Percentiles rank a stretch among this genome's conserved stretches.
Conservation (phyloP, 2,888 invertebrate genomes). For the Lycocerus yunnanus region DNA sequence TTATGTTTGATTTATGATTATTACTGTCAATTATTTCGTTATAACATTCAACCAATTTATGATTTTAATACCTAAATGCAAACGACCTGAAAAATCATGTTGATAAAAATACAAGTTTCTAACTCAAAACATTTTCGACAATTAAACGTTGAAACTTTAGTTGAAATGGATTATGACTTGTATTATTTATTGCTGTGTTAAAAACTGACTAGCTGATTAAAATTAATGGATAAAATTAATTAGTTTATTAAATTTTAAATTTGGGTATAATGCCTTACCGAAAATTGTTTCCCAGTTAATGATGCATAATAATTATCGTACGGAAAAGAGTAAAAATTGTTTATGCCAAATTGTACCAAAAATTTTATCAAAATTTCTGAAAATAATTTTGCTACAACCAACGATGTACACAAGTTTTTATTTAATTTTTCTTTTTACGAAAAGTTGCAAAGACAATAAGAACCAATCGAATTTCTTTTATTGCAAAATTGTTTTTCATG, state of each 20-base stretch:
- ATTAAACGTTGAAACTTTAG: background rate
- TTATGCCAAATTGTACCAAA: no score
- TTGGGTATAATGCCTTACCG: background rate
- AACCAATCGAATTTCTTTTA: no score
- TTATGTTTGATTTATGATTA: conserved; percentile 13
- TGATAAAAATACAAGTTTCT: background rate
- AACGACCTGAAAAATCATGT: conserved; percentile 3
- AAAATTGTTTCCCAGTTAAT: background rate
- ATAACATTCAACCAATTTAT: conserved; percentile 4
- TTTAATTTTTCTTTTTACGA: no score
- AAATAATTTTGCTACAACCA: no score
- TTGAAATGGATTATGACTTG: background rate
- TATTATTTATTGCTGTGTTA: background rate
- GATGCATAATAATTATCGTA: background rate
- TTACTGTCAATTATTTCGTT: conserved; percentile 15
- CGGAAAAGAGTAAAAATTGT: background rate
- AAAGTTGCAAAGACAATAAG: no score
- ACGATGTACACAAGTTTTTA: no score
- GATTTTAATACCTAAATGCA: background rate
- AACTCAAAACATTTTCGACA: background rate
- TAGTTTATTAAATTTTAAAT: background rate
- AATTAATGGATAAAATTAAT: background rate
- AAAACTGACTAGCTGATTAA: background rate
- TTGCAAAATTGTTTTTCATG: no score
- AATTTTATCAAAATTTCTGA: background rate